These are phyloP conservation scores for Sipha flava DNA, from an alignment of 1,140 invertebrate genomes.

Conservation along the genomic window DNA sequence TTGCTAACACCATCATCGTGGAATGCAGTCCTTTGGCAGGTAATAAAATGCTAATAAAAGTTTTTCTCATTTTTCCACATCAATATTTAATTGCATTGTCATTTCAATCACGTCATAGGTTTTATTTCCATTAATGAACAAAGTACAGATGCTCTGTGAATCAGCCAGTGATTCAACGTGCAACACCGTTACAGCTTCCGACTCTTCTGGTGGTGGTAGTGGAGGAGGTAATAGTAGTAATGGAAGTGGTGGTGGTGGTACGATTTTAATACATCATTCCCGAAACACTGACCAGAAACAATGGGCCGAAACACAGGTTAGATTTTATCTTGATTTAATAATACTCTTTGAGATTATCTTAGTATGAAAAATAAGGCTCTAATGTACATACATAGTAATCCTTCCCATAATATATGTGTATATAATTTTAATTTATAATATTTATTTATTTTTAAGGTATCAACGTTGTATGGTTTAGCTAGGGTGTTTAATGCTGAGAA, in stretches of 20 bases:
- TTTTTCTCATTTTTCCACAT: no score
- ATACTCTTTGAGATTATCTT: no score
- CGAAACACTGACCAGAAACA: conserved; percentile 98
- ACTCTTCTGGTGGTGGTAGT: neutral
- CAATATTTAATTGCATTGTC: no score
- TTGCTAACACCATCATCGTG: conserved; percentile 79
- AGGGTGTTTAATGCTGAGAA: conserved; percentile 84
- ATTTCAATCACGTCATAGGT: conserved; percentile 55
- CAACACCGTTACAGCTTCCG: neutral
- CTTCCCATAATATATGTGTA: no score
- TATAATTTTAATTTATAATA: no score
- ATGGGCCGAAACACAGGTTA: conserved; percentile 94
- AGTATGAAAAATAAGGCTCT: no score
- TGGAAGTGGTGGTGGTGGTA: conserved; percentile 77
- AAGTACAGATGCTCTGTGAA: conserved; percentile 80
- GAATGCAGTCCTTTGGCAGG: conserved; percentile 78
- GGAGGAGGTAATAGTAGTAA: conserved; percentile 47
- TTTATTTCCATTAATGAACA: conserved; percentile 89
- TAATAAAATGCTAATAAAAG: conserved; percentile 34
- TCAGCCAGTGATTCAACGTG: conserved; percentile 78
- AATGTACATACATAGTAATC: no score
- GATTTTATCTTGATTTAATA: neutral
- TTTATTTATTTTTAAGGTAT: conserved; percentile 47
- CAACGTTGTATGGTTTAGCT: conserved; percentile 64
- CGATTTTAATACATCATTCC: conserved; percentile 93